A percentile compares a stretch with the other conserved stretches of the same genome.
phyloP scores from a whole-genome alignment of 2,888 invertebrate genomes.

The Xestia rhomboidea region DNA sequence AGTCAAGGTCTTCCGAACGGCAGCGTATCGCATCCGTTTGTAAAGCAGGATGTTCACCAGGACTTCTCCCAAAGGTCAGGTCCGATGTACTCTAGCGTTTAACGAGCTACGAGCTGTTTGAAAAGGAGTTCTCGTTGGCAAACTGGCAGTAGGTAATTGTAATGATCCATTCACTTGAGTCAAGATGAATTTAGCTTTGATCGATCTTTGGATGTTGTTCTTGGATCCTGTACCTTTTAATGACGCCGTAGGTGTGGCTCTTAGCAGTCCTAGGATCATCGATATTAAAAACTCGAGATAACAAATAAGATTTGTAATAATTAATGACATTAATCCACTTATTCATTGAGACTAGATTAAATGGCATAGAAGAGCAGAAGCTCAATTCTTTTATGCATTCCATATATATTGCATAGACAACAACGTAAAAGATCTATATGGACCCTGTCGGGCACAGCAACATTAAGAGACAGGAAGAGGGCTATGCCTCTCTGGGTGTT shows the following conservation, averaged over 20 bases:
- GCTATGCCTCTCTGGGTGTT: too few relatives aligned
- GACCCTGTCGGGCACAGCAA: too few relatives aligned
- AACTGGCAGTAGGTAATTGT: too few relatives aligned
- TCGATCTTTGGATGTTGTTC: background rate
- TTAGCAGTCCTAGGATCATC: background rate
- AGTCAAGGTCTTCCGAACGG: constrained; percentile 42
- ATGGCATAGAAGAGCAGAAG: too few relatives aligned
- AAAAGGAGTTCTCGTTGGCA: background rate
- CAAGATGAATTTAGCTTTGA: background rate
- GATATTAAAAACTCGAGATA: background rate
- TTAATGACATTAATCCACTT: background rate
- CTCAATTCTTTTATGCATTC: too few relatives aligned
- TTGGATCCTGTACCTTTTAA: background rate
- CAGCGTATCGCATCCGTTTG: constrained; percentile 42
- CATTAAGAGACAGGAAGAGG: too few relatives aligned
- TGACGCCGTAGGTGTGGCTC: background rate
- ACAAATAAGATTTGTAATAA: background rate
- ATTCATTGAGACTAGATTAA: too few relatives aligned
- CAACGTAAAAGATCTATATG: too few relatives aligned
- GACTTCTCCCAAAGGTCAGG: constrained; percentile 56
- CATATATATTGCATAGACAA: too few relatives aligned
- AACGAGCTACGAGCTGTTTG: constrained; percentile 30
- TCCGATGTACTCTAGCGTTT: constrained; percentile 15
- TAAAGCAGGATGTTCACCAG: constrained; percentile 50
- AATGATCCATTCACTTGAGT: background rate